These are phyloP conservation scores for Plemyria rubiginata DNA, from an alignment of 2,888 invertebrate species.

Conservation along the genomic window DNA sequence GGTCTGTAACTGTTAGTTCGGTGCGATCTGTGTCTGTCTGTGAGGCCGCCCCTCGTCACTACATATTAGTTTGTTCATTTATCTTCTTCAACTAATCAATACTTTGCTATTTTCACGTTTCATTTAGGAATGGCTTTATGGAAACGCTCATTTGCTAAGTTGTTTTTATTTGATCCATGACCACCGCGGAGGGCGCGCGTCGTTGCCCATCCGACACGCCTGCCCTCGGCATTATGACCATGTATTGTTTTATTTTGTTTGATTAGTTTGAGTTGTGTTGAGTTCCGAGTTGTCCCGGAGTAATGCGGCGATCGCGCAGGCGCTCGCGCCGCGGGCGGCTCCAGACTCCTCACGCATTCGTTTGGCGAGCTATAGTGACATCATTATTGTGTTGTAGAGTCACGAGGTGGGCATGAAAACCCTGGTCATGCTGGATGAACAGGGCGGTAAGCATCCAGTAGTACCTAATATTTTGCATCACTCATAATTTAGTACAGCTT, in stretches of 20 bases:
- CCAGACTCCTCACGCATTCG: slow-evolving; percentile 71
- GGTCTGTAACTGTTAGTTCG: slow-evolving; percentile 82
- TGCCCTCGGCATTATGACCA: slow-evolving; percentile 60
- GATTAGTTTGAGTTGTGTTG: slow-evolving; percentile 75
- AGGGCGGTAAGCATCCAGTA: slow-evolving; percentile 98
- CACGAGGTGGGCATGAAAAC: slow-evolving; percentile 99
- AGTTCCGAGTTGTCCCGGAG: slow-evolving; percentile 67
- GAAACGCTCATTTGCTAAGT: slow-evolving; percentile 80
- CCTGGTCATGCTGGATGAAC: slow-evolving; percentile 99
- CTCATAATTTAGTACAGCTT: slow-evolving; percentile 82
- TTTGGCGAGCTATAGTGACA: slow-evolving; percentile 85
- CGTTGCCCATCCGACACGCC: slow-evolving; percentile 20
- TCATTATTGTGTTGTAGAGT: slow-evolving; percentile 94
- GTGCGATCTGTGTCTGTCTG: slow-evolving; percentile 73
- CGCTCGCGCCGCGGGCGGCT: slow-evolving; percentile 56
- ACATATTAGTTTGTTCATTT: slow-evolving; percentile 76
- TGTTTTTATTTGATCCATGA: slow-evolving; percentile 66
- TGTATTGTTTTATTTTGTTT: slow-evolving; percentile 71
- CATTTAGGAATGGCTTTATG: slow-evolving; percentile 83
- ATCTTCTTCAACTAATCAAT: slow-evolving; percentile 73
- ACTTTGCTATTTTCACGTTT: slow-evolving; percentile 78
- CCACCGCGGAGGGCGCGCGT: slow-evolving; percentile 51
- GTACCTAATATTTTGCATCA: slow-evolving; percentile 80
- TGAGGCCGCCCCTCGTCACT: slow-evolving; percentile 76
- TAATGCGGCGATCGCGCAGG: slow-evolving; percentile 55